Evolutionary conservation across 2,797 vertebrate genomes (phyloP), one percentile per base, ranked within the genome.

Genomic region (Trematocara caparti): DNA sequence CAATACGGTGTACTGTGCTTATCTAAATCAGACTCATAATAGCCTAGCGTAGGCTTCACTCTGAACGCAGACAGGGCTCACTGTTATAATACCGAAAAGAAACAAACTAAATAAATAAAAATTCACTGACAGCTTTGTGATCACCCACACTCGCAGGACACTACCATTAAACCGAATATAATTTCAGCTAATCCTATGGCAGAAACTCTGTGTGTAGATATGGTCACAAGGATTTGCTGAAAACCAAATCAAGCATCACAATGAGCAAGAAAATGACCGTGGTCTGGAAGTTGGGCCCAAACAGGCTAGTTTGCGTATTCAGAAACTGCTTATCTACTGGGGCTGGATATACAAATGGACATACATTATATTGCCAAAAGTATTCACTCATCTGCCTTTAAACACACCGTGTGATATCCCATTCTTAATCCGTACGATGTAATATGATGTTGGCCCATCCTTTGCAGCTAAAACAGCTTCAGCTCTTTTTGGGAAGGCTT

Each of bases 371-470:
- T 59, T 59, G 32, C 17, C 55, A 59, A 36, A 3, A 1, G 32
- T 59, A 59, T 2, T 59, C 10, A 19, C 55, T 59, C 55, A 0
- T 59, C 55, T 59, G 2, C 55, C 32, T 59, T 59, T 59, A 59
- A 34, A 2, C 55, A 19, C 6, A 59, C 5, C 6, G 6, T 36
- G 55, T 36, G 55, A 59, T 19, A 36, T 59, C 32, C 2, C 10
- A 19, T 36, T 19, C 32, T 36, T n/a, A 59, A 59, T 36, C 17
- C 4, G 1, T 59, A 59, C 0, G 0, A 36, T 59, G 6, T 36
- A 59, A 36, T 59, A 19, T 11, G 32, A 59, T 36, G 57, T 3
- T 36, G 57, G 17, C 57, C 17, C 57, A 19, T 59, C 32, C 32
- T 36, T 12, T 7, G 1, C 10, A 1, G 17, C 32, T 36, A 59